Conservation (phyloP, 2,888 invertebrate species). For the Drosophila stalkeri region DNA sequence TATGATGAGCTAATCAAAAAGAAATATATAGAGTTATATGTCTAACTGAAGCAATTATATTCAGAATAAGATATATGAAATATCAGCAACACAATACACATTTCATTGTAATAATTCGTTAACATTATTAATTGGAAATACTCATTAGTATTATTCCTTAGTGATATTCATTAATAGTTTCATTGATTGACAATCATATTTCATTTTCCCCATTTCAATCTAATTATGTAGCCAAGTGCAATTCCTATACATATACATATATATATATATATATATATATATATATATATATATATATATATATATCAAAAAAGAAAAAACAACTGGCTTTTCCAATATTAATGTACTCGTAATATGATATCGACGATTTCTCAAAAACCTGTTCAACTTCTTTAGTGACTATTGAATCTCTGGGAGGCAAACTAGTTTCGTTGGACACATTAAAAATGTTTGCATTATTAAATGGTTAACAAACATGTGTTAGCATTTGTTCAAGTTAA, state of each 20-base stretch:
- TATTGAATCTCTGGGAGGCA: slow-evolving; percentile 6
- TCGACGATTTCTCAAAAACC: slow-evolving; percentile 10
- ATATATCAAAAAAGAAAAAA: background rate
- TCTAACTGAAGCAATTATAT: no score
- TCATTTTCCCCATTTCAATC: background rate
- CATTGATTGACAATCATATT: no score
- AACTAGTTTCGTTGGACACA: slow-evolving; percentile 14
- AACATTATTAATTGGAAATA: no score
- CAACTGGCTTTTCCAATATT: slow-evolving; percentile 16
- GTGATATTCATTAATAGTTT: background rate
- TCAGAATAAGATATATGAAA: no score
- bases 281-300: background rate
- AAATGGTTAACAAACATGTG: slow-evolving; percentile 43
- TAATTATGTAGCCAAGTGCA: slow-evolving; percentile 4
- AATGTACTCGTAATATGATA: slow-evolving; percentile 15
- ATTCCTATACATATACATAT: background rate
- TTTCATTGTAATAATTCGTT: no score
- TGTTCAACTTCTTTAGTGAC: slow-evolving; percentile 7
- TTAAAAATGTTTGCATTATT: slow-evolving; percentile 2
- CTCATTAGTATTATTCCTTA: background rate
- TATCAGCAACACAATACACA: no score
- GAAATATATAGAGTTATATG: no score
- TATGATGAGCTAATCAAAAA: background rate
- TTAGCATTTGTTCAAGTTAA: slow-evolving; percentile 50
- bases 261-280: background rate